Evolutionary conservation across 2,797 vertebrate genomes (phyloP).

Genomic region (Caiman crocodilus): DNA sequence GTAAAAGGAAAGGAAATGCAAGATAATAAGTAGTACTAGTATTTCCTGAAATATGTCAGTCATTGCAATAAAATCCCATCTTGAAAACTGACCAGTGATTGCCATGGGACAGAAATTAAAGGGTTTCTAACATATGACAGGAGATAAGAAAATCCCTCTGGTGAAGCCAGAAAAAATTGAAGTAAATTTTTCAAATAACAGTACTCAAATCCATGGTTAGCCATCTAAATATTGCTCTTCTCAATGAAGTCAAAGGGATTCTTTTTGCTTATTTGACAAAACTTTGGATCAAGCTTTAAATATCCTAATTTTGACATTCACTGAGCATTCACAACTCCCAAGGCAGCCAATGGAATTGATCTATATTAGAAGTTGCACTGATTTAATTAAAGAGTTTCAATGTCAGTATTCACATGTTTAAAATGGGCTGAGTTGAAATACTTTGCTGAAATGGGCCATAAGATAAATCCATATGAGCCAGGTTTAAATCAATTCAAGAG

Average conservation of each 20-base stretch:
- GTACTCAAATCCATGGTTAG: background rate
- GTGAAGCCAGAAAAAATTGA: background rate
- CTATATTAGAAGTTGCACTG: too few relatives aligned
- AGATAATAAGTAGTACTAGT: fast-evolving
- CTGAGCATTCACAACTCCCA: background rate
- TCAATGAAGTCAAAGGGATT: background rate
- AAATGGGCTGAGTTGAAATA: background rate
- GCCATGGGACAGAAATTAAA: background rate
- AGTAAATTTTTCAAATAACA: background rate
- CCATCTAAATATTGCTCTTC: background rate
- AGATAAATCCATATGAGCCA: background rate
- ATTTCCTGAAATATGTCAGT: fast-evolving
- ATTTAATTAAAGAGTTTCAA: too few relatives aligned
- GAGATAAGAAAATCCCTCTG: background rate
- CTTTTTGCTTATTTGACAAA: background rate
- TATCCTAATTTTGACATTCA: background rate
- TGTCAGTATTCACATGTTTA: fast-evolving
- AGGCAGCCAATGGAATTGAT: background rate
- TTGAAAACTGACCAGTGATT: background rate
- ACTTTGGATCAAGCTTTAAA: background rate
- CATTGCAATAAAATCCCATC: background rate
- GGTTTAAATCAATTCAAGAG: background rate
- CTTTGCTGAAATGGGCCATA: background rate
- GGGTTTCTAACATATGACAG: background rate
- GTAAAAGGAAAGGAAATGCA: background rate